phyloP scores from a whole-genome alignment of 2,113 vertebrate genomes.

The Plecotus auritus region DNA sequence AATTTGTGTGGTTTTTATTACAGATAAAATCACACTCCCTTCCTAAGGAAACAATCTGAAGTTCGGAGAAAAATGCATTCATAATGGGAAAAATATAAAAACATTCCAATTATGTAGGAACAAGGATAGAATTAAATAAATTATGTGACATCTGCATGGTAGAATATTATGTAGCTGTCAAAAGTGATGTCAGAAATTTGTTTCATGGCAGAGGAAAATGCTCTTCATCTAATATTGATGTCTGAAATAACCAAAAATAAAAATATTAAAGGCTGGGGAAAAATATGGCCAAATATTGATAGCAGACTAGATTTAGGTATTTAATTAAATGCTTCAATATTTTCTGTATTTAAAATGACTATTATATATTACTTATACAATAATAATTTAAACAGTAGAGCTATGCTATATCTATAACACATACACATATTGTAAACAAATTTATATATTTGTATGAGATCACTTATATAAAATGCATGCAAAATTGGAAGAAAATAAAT shows the following conservation, averaged over 20 bases:
- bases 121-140: conserved; percentile 14
- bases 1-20: not conserved
- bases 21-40: not conserved
- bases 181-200: conserved; percentile 1
- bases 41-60: conserved; percentile 1
- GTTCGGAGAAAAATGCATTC: not conserved
- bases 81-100: not conserved
- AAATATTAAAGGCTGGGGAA: not conserved
- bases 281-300: not conserved
- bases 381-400: not conserved
- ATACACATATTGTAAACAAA: not conserved
- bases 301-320: not conserved
- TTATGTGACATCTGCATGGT: not conserved
- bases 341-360: not conserved
- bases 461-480: not conserved
- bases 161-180: not conserved
- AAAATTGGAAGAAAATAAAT: not conserved
- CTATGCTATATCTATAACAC: not conserved
- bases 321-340: conserved; percentile 14
- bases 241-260: not conserved
- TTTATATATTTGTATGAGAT: not conserved
- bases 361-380: not conserved
- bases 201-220: not conserved
- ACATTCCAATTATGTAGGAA: not conserved
- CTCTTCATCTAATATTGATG: not conserved